Evolutionary conservation across 2,797 vertebrate genomes (phyloP).

Genomic region (Pangasius djambal): DNA sequence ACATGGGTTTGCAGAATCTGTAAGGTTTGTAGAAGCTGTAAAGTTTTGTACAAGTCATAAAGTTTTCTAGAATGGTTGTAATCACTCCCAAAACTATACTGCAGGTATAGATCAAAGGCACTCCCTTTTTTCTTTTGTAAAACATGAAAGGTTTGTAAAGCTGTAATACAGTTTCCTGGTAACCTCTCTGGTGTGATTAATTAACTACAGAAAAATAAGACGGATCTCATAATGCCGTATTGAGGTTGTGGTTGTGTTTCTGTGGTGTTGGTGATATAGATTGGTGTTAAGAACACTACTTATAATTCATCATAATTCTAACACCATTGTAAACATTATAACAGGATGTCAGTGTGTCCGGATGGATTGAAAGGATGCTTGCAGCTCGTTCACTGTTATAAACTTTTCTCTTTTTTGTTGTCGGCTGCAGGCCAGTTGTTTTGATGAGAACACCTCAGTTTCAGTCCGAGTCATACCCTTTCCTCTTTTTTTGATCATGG

Average conservation of each 20-base stretch:
- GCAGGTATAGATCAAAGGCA: not conserved
- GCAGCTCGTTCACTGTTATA: not conserved
- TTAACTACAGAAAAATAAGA: not conserved
- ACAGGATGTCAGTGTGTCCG: not conserved
- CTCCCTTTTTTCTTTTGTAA: not conserved
- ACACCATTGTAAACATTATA: too few relatives aligned
- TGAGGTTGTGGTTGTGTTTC: not conserved
- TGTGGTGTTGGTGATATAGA: not conserved
- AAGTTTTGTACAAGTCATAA: not conserved
- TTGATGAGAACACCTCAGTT: not conserved
- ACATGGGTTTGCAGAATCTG: not conserved
- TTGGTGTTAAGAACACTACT: not conserved
- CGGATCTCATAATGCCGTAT: not conserved
- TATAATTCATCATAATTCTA: not conserved
- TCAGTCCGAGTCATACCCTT: not conserved
- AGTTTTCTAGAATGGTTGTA: not conserved
- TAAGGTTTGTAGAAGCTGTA: not conserved
- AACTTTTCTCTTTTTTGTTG: not conserved
- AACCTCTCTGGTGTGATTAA: not conserved
- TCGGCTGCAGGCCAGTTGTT: not conserved
- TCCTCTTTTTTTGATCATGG: not conserved
- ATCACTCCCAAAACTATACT: not conserved
- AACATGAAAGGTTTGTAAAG: not conserved
- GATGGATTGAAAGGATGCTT: not conserved
- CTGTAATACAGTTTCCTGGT: not conserved